These are phyloP conservation scores for Ceratosolen fusciceps DNA, from an alignment of 1,140 invertebrate genomes.

Conservation along the genomic window DNA sequence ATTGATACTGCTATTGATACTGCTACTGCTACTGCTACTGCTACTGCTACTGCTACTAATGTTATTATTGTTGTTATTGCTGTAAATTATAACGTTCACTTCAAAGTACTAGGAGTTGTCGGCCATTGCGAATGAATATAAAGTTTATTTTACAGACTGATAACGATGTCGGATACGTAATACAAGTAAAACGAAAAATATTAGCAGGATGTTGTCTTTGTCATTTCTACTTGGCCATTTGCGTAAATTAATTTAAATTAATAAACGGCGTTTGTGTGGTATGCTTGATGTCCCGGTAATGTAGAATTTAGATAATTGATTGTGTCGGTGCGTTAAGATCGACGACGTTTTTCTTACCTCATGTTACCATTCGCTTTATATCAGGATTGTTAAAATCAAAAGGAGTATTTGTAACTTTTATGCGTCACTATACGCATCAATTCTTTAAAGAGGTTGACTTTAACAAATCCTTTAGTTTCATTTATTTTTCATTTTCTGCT, in stretches of 20 bases:
- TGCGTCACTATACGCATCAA: not conserved
- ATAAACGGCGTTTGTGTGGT: not conserved
- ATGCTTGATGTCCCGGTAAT: not conserved
- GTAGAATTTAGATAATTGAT: not conserved
- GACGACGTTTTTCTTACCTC: not conserved
- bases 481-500: no score
- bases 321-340: not conserved
- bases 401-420: not conserved
- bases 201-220: not conserved
- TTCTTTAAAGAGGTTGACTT: not conserved
- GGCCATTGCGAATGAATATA: not conserved
- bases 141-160: not conserved
- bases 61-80: not conserved
- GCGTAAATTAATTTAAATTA: conserved; percentile 6
- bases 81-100: not conserved
- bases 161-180: not conserved
- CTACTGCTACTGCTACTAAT: no score
- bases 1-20: no score
- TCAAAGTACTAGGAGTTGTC: conserved; percentile 16
- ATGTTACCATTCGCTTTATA: not conserved
- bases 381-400: conserved; percentile 28
- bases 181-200: not conserved
- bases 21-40: no score
- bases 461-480: not conserved
- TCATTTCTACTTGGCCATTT: conserved; percentile 14